phyloP scores from a whole-genome alignment of 1,140 invertebrate species.

The Conus ventricosus region DNA sequence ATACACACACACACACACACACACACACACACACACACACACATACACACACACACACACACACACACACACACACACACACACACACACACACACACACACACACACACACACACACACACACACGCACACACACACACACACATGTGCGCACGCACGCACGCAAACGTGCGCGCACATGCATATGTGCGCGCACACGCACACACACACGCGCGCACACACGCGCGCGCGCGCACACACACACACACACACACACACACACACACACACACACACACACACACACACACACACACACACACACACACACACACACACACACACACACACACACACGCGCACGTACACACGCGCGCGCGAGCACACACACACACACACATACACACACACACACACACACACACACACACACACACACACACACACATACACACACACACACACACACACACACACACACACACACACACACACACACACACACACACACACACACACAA shows the following conservation, averaged over 20 bases:
- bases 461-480: too few species aligned
- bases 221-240: too few species aligned
- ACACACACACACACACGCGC: not conserved
- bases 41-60: not conserved
- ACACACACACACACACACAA: too few species aligned
- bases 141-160: too few species aligned
- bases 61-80: not conserved
- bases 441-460: too few species aligned
- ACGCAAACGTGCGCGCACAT: too few species aligned
- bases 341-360: not conserved
- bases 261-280: too few species aligned
- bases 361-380: not conserved
- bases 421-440: too few species aligned
- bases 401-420: not conserved
- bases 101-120: not conserved
- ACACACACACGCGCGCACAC: too few species aligned
- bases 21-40: not conserved
- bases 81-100: not conserved
- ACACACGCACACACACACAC: not conserved
- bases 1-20: conserved; percentile 6
- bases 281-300: too few species aligned
- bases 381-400: not conserved
- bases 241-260: too few species aligned
- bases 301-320: conserved; percentile 4
- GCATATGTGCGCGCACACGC: too few species aligned